phyloP scores from a whole-genome alignment of 1,140 invertebrate genomes.

The Diplogasteroides magnus region DNA sequence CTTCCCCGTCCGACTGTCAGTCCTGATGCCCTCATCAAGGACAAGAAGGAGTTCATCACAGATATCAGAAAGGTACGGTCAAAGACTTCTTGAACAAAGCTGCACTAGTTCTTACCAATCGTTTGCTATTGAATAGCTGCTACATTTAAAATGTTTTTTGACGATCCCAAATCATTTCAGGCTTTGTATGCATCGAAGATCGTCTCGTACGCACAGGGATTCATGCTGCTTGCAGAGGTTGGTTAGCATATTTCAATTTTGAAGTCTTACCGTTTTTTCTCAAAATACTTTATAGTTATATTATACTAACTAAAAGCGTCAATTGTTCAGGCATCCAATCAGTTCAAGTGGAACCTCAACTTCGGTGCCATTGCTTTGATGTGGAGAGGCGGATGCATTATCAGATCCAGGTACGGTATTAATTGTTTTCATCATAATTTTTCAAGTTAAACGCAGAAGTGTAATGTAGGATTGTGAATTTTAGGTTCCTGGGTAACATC shows the following conservation, averaged over 20 bases:
- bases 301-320: no score
- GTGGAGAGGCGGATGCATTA: conserved; percentile 99
- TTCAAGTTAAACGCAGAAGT: neutral
- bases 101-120: neutral
- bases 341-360: conserved; percentile 88
- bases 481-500: conserved; percentile 87
- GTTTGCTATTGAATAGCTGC: neutral
- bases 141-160: neutral
- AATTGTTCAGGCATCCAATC: conserved; percentile 81
- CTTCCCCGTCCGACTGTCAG: conserved; percentile 63
- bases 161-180: conserved; percentile 57
- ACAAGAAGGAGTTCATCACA: conserved; percentile 76
- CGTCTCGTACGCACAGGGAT: conserved; percentile 97
- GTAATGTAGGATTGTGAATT: neutral
- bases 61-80: conserved; percentile 64
- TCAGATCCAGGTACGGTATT: conserved; percentile 65
- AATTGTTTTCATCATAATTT: neutral
- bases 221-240: conserved; percentile 94
- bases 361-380: conserved; percentile 96
- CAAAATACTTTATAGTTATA: no score
- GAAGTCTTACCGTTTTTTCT: no score
- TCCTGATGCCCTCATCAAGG: conserved; percentile 62
- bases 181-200: conserved; percentile 97
- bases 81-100: conserved; percentile 14
- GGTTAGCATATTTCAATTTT: no score